Evolutionary conservation across 2,113 vertebrate species (phyloP), one percentile per base, ranked within the genome.

Genomic region (Crotalus tigris): DNA sequence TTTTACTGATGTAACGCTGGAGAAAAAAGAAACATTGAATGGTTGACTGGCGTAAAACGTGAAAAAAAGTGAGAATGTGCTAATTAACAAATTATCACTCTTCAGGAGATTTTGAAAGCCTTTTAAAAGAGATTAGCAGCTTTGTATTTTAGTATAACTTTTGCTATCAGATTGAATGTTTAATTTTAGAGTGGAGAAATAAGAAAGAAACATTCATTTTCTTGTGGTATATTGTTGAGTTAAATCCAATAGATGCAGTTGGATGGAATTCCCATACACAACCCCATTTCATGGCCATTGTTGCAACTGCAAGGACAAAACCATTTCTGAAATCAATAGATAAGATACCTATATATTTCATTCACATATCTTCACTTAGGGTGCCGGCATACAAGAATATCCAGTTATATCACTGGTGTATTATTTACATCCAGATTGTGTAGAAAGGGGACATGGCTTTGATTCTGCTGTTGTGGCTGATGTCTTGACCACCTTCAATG

Each of bases 61-160:
- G 92, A 15, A 26, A 75, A 96, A 95, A 89, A 90, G 64, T 49
- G 86, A 64, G 89, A 69, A 91, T 92, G 93, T 92, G 95, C 96
- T 93, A 95, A 95, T 95, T 94, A 96, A 61, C 87, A 92, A 96
- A 96, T 96, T 96, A 95, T 95, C 75, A 90, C 95, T 94, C 57
- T 19, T 93, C 91, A 94, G 24, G 91, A 59, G 89, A 96, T 93
- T 44, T 94, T 57, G 39, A 94, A 97, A 94, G 85, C 91, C 94
- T 96, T 87, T 92, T 95, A 93, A 94, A 96, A 96, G 93, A 64
- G 95, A 95, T 89, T 54, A 94, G 61, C 88, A 95, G 95, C 95
- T 93, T 92, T 88, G 90, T 96, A 94, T 95, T 85, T n/a, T 94
- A 93, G 94, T 95, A 93, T 57, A 94, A 94, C 93, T 95, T 95